phyloP scores from a whole-genome alignment of 2,888 invertebrate species.

The Sialis fuliginosa region DNA sequence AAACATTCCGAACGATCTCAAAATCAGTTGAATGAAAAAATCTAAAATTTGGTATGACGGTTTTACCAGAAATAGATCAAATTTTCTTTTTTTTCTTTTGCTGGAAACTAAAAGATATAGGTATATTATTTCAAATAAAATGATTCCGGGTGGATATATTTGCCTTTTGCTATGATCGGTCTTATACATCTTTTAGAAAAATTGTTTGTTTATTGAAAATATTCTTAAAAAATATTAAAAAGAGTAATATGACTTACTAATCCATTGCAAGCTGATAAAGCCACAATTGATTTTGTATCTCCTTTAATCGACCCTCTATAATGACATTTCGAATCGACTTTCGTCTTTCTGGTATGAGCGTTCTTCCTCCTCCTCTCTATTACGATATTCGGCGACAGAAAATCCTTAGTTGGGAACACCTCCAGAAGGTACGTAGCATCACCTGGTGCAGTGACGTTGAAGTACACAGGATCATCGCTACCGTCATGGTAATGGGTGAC shows the following conservation, averaged over 20 bases:
- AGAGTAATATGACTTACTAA: conserved; percentile 40
- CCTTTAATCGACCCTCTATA: conserved; percentile 60
- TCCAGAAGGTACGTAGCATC: conserved; percentile 20
- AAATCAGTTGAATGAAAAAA: no score
- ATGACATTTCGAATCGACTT: conserved; percentile 47
- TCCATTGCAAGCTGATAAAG: conserved; percentile 67
- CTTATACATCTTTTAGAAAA: no score
- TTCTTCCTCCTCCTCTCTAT: conserved; percentile 47
- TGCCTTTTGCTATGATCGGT: no score
- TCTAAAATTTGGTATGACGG: no score
- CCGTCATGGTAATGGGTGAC: conserved; percentile 35
- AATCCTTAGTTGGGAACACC: conserved; percentile 38
- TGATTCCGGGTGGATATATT: no score
- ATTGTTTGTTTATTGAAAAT: no score
- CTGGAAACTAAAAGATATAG: background rate
- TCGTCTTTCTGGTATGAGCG: conserved; percentile 31
- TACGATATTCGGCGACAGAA: conserved; percentile 50
- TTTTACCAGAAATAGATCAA: no score
- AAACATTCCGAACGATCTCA: no score
- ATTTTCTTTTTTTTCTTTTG: background rate
- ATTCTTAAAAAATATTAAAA: no score
- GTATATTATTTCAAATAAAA: no score
- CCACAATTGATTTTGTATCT: conserved; percentile 49
- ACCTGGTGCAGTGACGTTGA: conserved; percentile 26
- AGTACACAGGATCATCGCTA: conserved; percentile 29